Base-by-base conservation (phyloP, 1,140 invertebrate species). In the Magallana ariakensis region DNA sequence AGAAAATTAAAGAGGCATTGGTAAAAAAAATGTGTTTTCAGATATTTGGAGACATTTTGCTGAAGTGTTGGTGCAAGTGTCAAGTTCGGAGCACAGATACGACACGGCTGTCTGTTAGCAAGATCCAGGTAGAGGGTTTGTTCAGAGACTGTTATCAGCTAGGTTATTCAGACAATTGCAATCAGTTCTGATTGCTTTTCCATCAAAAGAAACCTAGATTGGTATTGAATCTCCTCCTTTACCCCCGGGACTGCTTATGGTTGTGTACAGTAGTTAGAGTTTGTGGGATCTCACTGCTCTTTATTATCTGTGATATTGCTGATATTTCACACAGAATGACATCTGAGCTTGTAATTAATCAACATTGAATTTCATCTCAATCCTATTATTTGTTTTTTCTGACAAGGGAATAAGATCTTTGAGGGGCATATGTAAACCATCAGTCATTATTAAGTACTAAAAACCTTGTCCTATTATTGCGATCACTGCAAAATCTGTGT, bases 11-110 rank as follows among this genome's bases (percentile, higher is more conserved):
- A 75, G 22, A 75, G 66, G 19, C 9, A 75, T 33, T 75, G 22
- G 66, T 26, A 75, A 26, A 70, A 75, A 75, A 13, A 46, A 46
- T 46, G 66, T 19, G 66, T 26, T 75, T 75, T 75, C 66, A 13
- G 22, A 75, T 75, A 75, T 75, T 75, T 75, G 66, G 22, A 75
- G 66, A 75, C 22, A 75, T 75, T 62, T 75, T 75, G 66, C 33
- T 75, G 22, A 75, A 75, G 22, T 75, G 33, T 19, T 13, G n/a
- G 66, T 75, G 66, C 66, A 75, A 75, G 66, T 75, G 66, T 75
- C 66, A 26, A 26, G 11, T 26, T 26, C 13, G 22, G 22, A 33
- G 22, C 19, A 75, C 66, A 75, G 66, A 75, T 75, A 75, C 66
- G 66, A 75, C 66, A 75, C 66, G 66, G 33, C 11, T 13, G 15